A percentile compares a stretch with the other conserved stretches of the same genome.
Evolutionary conservation across 2,113 vertebrate genomes (phyloP).

Genomic region (Gracilinanus agilis): DNA sequence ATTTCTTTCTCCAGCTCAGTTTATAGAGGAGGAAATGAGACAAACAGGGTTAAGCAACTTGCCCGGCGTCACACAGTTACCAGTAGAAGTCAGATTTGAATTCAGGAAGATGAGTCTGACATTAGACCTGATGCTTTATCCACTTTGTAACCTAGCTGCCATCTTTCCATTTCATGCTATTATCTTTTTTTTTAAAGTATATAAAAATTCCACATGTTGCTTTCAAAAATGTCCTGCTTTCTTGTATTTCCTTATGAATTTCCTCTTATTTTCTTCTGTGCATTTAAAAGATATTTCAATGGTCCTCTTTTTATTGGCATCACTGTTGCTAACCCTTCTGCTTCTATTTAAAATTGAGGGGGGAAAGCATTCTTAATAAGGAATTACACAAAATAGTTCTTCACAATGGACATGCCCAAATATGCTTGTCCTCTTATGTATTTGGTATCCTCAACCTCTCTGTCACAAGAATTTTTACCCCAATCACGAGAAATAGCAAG

Average conservation of each 20-base stretch:
- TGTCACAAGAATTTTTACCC: neutral
- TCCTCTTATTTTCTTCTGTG: neutral
- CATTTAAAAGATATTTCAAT: neutral
- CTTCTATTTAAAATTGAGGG: neutral
- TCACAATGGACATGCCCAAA: neutral
- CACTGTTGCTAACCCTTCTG: neutral
- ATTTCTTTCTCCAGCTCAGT: too few species aligned
- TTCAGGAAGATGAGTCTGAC: too few species aligned
- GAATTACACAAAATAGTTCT: neutral
- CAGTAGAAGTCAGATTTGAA: too few species aligned
- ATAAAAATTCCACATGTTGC: neutral
- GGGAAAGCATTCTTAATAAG: neutral
- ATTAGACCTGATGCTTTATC: too few species aligned
- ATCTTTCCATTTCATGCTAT: neutral
- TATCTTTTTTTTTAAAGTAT: neutral
- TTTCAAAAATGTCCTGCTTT: neutral
- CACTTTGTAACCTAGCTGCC: too few species aligned
- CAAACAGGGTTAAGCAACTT: too few species aligned
- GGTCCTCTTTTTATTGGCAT: neutral
- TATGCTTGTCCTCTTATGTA: neutral
- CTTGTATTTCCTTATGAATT: neutral
- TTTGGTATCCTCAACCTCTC: neutral
- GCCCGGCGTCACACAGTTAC: too few species aligned
- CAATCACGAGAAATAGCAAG: neutral
- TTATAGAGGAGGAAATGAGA: too few species aligned